phyloP scores from a whole-genome alignment of 1,140 invertebrate species.

The Frieseomelitta varia region DNA sequence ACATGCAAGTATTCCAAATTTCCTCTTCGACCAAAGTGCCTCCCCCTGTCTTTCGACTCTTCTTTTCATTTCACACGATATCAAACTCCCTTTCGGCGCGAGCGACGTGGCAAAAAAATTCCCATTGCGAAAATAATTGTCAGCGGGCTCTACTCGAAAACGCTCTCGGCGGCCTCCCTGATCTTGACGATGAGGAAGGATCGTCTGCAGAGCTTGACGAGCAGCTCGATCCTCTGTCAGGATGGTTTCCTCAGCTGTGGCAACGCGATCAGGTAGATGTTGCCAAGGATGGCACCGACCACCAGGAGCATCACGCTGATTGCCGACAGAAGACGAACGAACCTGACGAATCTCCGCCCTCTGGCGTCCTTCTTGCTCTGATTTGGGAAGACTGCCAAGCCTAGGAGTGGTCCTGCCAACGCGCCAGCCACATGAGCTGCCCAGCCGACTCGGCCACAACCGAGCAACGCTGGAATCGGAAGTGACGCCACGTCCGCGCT shows the following conservation, averaged over 20 bases:
- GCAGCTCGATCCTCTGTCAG: slow-evolving; percentile 79
- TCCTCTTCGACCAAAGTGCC: neutral
- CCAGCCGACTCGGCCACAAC: slow-evolving; percentile 86
- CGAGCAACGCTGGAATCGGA: slow-evolving; percentile 77
- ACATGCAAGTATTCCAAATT: neutral
- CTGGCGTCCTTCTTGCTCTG: slow-evolving; percentile 79
- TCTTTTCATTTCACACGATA: neutral
- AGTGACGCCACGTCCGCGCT: slow-evolving; percentile 83
- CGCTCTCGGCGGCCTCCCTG: slow-evolving; percentile 74
- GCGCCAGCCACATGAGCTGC: slow-evolving; percentile 92
- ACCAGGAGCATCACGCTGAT: slow-evolving; percentile 76
- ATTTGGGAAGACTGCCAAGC: slow-evolving; percentile 87
- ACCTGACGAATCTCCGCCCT: slow-evolving; percentile 76
- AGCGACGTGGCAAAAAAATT: neutral
- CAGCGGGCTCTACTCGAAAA: slow-evolving; percentile 73
- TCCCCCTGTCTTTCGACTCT: neutral
- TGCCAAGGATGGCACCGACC: slow-evolving; percentile 78
- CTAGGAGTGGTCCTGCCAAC: slow-evolving; percentile 89
- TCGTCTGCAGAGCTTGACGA: slow-evolving; percentile 77
- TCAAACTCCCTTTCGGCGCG: neutral
- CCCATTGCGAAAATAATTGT: neutral
- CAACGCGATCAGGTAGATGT: slow-evolving; percentile 78
- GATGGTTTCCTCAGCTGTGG: slow-evolving; percentile 76
- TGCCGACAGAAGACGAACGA: slow-evolving; percentile 76
- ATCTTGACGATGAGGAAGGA: slow-evolving; percentile 80